Evolutionary conservation across 2,797 vertebrate genomes (phyloP).

Genomic region (Sarcoramphus papa): DNA sequence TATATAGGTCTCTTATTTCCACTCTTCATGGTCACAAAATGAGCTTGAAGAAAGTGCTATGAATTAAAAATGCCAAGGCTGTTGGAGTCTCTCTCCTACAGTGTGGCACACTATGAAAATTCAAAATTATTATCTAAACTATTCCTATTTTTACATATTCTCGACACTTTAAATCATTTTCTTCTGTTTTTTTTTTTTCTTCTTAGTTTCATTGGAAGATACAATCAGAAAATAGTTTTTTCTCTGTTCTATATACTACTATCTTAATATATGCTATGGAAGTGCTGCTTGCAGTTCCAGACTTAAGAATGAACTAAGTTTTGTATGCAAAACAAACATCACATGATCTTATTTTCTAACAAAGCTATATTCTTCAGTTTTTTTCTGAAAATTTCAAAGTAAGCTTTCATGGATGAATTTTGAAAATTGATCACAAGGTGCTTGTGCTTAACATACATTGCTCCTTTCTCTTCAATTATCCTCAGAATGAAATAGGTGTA

Average conservation of each 20-base stretch:
- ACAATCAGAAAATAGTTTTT: not conserved
- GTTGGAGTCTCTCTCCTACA: not conserved
- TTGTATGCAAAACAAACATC: not conserved
- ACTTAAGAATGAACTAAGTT: not conserved
- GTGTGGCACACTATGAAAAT: not conserved
- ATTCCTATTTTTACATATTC: not conserved
- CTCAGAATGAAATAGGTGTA: not conserved
- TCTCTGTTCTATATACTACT: not conserved
- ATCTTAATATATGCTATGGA: not conserved
- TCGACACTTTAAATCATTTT: not conserved
- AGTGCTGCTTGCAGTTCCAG: not conserved
- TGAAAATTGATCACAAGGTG: not conserved
- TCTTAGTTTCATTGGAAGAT: not conserved
- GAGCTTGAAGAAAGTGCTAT: not conserved
- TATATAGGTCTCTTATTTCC: not conserved
- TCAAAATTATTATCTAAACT: not conserved
- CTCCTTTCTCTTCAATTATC: not conserved
- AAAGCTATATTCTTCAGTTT: not conserved
- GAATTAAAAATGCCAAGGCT: not conserved
- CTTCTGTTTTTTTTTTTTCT: not conserved
- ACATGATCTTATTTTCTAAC: not conserved
- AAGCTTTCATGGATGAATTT: not conserved
- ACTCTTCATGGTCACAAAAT: not conserved
- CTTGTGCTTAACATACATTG: not conserved
- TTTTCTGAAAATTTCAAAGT: not conserved